Base-by-base conservation (phyloP, 2,113 vertebrate genomes). In the Elanoides forficatus region DNA sequence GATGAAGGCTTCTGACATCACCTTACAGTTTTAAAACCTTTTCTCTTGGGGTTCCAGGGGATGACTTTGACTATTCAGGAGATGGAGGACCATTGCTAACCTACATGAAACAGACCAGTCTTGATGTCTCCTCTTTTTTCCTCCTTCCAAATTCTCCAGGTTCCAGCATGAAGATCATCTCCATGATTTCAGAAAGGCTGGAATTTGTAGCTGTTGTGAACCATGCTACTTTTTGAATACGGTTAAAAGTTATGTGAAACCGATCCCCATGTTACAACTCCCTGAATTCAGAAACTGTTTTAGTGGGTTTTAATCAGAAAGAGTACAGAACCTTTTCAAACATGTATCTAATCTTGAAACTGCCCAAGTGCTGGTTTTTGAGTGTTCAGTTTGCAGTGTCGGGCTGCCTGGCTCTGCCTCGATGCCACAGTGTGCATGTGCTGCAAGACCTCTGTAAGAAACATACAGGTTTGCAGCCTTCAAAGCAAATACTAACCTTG, bases 401-500 rank as follows among this genome's bases (percentile, higher is more conserved):
- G 1, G 34, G 20, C 36, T 81, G 48, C 62, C 90, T 8, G 1
- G 58, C 50, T 73, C 43, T 82, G 45, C 80, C 58, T 29, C 0
- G 0, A 0, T 40, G 80, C 53, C 30, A 4, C 29, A 18, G 55
- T 2, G 1, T 52, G 59, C 11, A 9, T 13, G 11, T 89, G 82
- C 91, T 95, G 86, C 29, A 8, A 58, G 86, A 73, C 78, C 86
- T 84, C 81, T 65, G 14, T 83, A 36, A 65, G 72, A 79, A 65
- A 34, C 3, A 2, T 52, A 9, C 62, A 55, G 71, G 58, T 87
- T 71, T 93, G 93, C 88, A 97, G 96, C 95, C 86, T 93, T 96
- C 80, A 79, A 47, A 96, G 94, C 96, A 88, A 94, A 92, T 97
- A 98, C 98, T 98, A 98, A 99, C 97, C 83, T 92, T 96, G 98